These are phyloP conservation scores for Colius striatus DNA, from an alignment of 2,113 vertebrate species.

Conservation along the genomic window DNA sequence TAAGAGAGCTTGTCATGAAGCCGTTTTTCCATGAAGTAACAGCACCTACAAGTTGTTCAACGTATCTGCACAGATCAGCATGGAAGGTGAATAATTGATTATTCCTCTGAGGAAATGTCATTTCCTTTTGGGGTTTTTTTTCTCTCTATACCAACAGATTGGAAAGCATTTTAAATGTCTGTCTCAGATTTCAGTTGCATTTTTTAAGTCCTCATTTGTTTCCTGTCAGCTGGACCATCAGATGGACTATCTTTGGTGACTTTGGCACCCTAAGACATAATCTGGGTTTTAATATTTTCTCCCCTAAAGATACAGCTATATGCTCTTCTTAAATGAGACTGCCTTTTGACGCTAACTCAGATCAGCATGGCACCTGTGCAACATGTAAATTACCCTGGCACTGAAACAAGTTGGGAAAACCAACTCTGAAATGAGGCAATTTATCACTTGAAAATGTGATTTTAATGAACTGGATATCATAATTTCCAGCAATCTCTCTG, in stretches of 20 bases:
- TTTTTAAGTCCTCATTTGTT: neutral
- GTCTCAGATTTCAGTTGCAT: neutral
- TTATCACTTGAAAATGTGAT: slow-evolving; percentile 56
- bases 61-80: neutral
- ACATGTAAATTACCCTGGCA: slow-evolving; percentile 1
- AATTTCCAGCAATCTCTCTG: slow-evolving; percentile 43
- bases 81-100: neutral
- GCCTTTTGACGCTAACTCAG: neutral
- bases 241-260: neutral
- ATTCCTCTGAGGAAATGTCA: neutral
- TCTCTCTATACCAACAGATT: neutral
- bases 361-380: neutral
- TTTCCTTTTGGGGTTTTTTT: neutral
- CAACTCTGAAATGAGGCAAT: neutral
- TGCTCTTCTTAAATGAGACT: neutral
- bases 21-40: neutral
- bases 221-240: neutral
- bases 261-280: neutral
- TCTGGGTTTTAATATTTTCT: neutral
- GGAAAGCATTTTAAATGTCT: neutral
- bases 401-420: neutral
- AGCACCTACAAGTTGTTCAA: neutral
- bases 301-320: neutral
- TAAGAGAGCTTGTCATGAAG: neutral
- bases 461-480: slow-evolving; percentile 49